Evolutionary conservation across 2,888 invertebrate genomes (phyloP).

Genomic region (Trichopria drosophilae): DNA sequence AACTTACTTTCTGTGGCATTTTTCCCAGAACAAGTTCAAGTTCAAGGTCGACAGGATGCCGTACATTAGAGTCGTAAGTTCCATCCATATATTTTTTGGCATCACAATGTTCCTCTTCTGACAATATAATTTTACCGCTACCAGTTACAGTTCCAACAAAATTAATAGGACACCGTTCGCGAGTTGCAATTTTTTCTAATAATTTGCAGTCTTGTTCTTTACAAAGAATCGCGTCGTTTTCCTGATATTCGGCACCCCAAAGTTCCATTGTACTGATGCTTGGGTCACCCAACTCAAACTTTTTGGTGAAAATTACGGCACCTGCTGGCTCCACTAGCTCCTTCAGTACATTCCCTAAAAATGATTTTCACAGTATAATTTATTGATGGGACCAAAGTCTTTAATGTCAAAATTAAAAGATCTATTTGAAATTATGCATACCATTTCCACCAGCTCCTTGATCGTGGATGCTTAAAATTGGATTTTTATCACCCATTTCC

Average conservation of each 20-base stretch:
- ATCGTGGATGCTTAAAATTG: slow-evolving; percentile 94
- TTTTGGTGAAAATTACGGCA: slow-evolving; percentile 83
- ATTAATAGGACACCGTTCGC: slow-evolving; percentile 91
- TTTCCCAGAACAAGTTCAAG: slow-evolving; percentile 86
- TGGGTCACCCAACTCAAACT: slow-evolving; percentile 91
- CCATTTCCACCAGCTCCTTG: slow-evolving; percentile 98
- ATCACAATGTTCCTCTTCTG: slow-evolving; percentile 65
- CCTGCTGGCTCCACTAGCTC: slow-evolving; percentile 95
- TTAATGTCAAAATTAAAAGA: neutral
- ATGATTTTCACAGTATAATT: slow-evolving; percentile 1
- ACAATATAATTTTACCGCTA: slow-evolving; percentile 74
- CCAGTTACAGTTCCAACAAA: slow-evolving; percentile 92
- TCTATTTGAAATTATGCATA: slow-evolving; percentile 34
- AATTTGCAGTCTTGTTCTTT: slow-evolving; percentile 66
- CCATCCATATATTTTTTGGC: slow-evolving; percentile 55
- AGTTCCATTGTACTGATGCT: slow-evolving; percentile 90
- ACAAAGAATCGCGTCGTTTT: slow-evolving; percentile 89
- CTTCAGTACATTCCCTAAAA: slow-evolving; percentile 88
- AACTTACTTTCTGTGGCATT: slow-evolving; percentile 74
- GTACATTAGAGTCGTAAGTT: slow-evolving; percentile 57
- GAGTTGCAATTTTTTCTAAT: slow-evolving; percentile 72
- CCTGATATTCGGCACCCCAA: slow-evolving; percentile 99
- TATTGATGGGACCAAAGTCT: neutral
- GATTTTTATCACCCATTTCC: slow-evolving; percentile 80
- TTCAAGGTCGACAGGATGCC: slow-evolving; percentile 83